Percentiles rank a stretch among this genome's conserved stretches.
phyloP scores from a whole-genome alignment of 2,888 invertebrate species.

The Chloromyia formosa region DNA sequence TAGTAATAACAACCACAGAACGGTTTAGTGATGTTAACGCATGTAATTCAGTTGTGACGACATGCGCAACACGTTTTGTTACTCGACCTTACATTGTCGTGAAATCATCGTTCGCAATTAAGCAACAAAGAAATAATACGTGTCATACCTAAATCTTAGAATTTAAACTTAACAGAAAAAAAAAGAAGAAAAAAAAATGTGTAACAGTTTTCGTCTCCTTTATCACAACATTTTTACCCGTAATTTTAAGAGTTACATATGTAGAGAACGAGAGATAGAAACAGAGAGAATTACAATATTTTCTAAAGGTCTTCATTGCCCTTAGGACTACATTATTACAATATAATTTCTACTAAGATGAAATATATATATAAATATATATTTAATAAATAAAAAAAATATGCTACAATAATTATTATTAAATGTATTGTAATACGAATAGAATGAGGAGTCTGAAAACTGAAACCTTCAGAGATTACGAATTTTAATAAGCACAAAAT shows the following conservation, averaged over 20 bases:
- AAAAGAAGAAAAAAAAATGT: conserved; percentile 4
- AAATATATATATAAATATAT: too few relatives aligned
- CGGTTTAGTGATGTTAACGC: neutral
- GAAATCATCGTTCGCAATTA: neutral
- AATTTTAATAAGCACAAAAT: neutral
- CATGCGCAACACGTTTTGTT: neutral
- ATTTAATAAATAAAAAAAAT: conserved; percentile 1
- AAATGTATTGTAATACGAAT: conserved; percentile 42
- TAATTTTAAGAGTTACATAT: conserved; percentile 28
- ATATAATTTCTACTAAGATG: conserved; percentile 21
- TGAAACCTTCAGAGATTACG: neutral
- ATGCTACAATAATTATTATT: conserved; percentile 42
- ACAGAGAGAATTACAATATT: conserved; percentile 27
- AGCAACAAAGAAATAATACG: conserved; percentile 18
- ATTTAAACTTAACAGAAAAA: neutral
- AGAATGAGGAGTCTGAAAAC: conserved; percentile 37
- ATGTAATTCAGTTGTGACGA: neutral
- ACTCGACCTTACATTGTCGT: neutral
- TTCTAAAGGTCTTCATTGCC: conserved; percentile 36
- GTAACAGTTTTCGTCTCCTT: conserved; percentile 37
- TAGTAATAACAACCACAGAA: neutral
- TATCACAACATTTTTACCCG: conserved; percentile 43
- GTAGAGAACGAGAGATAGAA: too few relatives aligned
- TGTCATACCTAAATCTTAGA: conserved; percentile 31
- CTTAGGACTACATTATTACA: conserved; percentile 30